phyloP scores from a whole-genome alignment of 2,888 invertebrate species.

The Lacanobia wlatinum region DNA sequence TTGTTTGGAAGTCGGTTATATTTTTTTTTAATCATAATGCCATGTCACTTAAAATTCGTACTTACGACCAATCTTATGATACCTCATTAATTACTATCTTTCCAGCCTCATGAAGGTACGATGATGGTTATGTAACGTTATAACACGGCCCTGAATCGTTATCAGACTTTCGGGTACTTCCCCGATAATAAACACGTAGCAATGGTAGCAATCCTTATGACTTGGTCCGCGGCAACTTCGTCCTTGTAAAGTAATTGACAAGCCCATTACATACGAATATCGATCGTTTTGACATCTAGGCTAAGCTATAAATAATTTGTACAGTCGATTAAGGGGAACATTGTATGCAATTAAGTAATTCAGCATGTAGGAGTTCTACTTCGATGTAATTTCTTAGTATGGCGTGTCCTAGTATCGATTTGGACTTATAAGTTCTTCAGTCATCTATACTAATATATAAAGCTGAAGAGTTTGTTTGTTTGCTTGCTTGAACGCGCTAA shows the following conservation, averaged over 20 bases:
- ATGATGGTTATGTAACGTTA: no score
- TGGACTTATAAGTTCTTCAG: no score
- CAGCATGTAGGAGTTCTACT: background rate
- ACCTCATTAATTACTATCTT: no score
- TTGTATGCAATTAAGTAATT: background rate
- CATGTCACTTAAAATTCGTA: no score
- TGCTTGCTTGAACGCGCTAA: no score
- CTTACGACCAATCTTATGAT: no score
- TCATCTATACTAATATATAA: no score
- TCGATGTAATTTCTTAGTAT: background rate
- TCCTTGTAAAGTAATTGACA: background rate
- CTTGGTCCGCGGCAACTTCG: background rate
- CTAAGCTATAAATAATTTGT: conserved; percentile 12
- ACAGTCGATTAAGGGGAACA: background rate
- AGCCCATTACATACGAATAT: background rate
- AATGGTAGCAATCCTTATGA: background rate
- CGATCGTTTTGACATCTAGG: conserved; percentile 7
- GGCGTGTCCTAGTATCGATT: background rate
- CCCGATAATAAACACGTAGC: conserved; percentile 4
- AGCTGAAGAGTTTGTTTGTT: no score
- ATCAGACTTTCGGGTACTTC: conserved; percentile 2
- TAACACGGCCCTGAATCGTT: background rate
- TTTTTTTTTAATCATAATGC: no score
- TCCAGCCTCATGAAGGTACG: no score
- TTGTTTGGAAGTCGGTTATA: no score